phyloP scores from a whole-genome alignment of 2,888 invertebrate genomes.

The Plusia festucae region DNA sequence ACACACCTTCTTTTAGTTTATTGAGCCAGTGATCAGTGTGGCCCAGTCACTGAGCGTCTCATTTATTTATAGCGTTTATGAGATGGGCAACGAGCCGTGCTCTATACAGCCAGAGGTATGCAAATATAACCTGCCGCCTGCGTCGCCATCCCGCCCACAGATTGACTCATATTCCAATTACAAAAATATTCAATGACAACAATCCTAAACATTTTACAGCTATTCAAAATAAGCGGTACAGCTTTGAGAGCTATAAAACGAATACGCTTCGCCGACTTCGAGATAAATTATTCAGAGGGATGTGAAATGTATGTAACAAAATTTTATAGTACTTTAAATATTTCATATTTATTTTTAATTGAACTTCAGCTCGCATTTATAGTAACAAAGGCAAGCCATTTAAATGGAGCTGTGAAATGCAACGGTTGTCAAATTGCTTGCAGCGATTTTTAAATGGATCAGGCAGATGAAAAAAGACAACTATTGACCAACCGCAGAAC shows the following conservation, averaged over 20 bases:
- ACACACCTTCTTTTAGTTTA: conserved; percentile 57
- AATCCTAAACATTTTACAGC: conserved; percentile 33
- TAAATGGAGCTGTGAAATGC: conserved; percentile 37
- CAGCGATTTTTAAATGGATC: conserved; percentile 12
- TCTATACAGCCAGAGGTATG: conserved; percentile 64
- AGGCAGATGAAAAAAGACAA: conserved; percentile 7
- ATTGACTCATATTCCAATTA: conserved; percentile 60
- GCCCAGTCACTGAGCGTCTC: conserved; percentile 53
- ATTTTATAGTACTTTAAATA: conserved; percentile 28
- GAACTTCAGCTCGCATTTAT: conserved; percentile 26
- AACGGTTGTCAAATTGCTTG: conserved; percentile 14
- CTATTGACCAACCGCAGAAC: conserved; percentile 12
- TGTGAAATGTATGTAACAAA: conserved; percentile 18
- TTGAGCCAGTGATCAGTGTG: conserved; percentile 62
- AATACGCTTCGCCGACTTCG: conserved; percentile 2
- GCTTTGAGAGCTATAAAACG: conserved; percentile 16
- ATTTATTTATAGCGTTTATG: conserved; percentile 64
- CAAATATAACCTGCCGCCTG: conserved; percentile 69
- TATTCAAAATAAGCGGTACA: conserved; percentile 28
- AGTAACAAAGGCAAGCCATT: conserved; percentile 44
- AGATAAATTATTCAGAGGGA: conserved; percentile 33
- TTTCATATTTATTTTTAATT: conserved; percentile 25
- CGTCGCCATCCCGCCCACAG: conserved; percentile 58
- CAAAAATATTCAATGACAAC: conserved; percentile 53
- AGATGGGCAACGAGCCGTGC: conserved; percentile 62